phyloP scores from a whole-genome alignment of 2,888 invertebrate genomes.

The Apotomis turbidana region DNA sequence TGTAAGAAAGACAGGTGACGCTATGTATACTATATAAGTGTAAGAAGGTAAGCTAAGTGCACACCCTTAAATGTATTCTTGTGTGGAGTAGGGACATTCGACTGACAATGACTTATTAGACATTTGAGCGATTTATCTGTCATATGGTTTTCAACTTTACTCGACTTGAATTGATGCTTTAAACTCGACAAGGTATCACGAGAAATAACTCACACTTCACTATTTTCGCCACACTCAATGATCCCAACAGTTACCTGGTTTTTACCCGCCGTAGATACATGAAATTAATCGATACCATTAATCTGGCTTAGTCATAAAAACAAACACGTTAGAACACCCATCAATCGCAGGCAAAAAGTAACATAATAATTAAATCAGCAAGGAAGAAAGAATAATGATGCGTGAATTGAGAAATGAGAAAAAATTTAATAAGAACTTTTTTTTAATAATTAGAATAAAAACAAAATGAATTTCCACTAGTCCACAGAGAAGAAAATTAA shows the following conservation, averaged over 20 bases:
- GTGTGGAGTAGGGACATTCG: no score
- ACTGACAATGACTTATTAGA: no score
- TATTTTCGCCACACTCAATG: slow-evolving; percentile 1
- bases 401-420: not conserved
- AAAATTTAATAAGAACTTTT: not conserved
- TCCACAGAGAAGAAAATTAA: no score
- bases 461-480: not conserved
- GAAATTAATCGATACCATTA: slow-evolving; percentile 38
- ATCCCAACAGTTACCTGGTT: slow-evolving; percentile 29
- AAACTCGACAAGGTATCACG: not conserved
- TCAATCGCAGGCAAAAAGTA: slow-evolving; percentile 17
- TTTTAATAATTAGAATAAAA: no score
- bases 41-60: no score
- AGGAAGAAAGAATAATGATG: not conserved
- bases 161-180: not conserved
- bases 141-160: no score
- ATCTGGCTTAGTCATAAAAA: slow-evolving; percentile 26
- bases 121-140: no score
- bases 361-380: slow-evolving; percentile 24
- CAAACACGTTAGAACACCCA: slow-evolving; percentile 10
- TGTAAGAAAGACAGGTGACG: no score
- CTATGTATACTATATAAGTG: no score
- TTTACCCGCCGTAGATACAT: slow-evolving; percentile 5
- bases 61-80: no score
- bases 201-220: slow-evolving; percentile 20